Percentiles rank a stretch among this genome's conserved stretches.
These are phyloP conservation scores for Nibea coibor DNA, from an alignment of 2,113 vertebrate species.

Conservation along the genomic window DNA sequence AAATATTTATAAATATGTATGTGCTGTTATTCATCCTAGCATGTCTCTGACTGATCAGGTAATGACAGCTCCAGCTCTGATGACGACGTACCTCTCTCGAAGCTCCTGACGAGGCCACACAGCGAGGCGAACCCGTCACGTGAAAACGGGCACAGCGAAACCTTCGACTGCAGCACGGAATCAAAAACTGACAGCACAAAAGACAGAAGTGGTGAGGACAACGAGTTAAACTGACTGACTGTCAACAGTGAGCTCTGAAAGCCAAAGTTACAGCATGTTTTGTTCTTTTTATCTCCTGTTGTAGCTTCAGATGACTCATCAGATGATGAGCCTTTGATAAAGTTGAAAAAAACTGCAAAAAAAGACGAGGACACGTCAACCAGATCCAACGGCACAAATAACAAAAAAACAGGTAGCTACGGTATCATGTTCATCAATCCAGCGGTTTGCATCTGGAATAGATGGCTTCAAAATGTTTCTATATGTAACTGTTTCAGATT, in stretches of 20 bases:
- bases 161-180: not conserved
- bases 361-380: constrained; percentile 19
- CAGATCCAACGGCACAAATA: constrained; percentile 45
- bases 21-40: not conserved
- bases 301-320: constrained; percentile 52
- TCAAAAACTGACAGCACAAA: constrained; percentile 6
- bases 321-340: constrained; percentile 67
- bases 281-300: not conserved
- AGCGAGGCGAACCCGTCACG: constrained; percentile 22
- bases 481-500: not conserved
- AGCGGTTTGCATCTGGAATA: not conserved
- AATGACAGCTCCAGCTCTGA: constrained; percentile 49
- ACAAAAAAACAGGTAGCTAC: constrained; percentile 50
- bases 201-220: constrained; percentile 39
- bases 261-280: not conserved
- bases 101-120: constrained; percentile 20
- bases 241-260: not conserved
- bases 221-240: not conserved
- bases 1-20: too few species aligned
- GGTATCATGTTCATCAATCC: rapidly evolving
- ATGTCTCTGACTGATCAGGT: constrained; percentile 32
- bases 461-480: not conserved
- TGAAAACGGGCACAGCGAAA: constrained; percentile 9
- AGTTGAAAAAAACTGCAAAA: constrained; percentile 41
- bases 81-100: constrained; percentile 55